Percentiles rank a stretch among this genome's conserved stretches.
Evolutionary conservation across 2,113 vertebrate species (phyloP).

Genomic region (Psittacus erithacus): DNA sequence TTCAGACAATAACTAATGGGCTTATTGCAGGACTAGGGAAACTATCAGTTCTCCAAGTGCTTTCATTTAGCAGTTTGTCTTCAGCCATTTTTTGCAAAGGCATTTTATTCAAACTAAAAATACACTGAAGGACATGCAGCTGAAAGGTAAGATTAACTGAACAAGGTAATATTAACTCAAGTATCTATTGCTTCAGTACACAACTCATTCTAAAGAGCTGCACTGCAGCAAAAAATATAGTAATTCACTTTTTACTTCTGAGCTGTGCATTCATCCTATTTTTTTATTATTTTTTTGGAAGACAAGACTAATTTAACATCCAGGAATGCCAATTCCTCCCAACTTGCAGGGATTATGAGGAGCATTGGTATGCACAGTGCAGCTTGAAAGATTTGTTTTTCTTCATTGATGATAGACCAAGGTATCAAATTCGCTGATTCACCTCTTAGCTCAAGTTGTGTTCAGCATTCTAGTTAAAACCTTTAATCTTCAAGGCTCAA

Average conservation of each 20-base stretch:
- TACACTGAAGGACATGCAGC: neutral
- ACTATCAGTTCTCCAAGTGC: neutral
- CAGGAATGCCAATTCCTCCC: neutral
- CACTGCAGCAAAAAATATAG: neutral
- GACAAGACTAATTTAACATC: conserved; percentile 1
- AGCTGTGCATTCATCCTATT: neutral
- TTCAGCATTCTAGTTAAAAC: conserved; percentile 12
- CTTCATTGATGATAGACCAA: neutral
- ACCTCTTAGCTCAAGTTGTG: conserved; percentile 6
- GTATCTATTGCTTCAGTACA: neutral
- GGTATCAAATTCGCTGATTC: conserved; percentile 11
- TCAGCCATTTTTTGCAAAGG: neutral
- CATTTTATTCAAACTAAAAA: neutral
- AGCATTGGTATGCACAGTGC: neutral
- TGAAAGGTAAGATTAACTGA: neutral
- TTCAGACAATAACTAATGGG: neutral
- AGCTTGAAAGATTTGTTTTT: neutral
- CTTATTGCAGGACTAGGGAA: neutral
- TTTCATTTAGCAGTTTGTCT: neutral
- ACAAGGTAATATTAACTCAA: neutral
- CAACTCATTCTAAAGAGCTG: neutral
- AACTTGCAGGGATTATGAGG: neutral
- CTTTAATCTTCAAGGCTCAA: conserved; percentile 26
- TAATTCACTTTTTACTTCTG: neutral
- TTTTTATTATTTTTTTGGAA: neutral